These are phyloP conservation scores for Imbricaverruca yamaguchii DNA, from an alignment of 2,888 invertebrate species.

Conservation along the genomic window DNA sequence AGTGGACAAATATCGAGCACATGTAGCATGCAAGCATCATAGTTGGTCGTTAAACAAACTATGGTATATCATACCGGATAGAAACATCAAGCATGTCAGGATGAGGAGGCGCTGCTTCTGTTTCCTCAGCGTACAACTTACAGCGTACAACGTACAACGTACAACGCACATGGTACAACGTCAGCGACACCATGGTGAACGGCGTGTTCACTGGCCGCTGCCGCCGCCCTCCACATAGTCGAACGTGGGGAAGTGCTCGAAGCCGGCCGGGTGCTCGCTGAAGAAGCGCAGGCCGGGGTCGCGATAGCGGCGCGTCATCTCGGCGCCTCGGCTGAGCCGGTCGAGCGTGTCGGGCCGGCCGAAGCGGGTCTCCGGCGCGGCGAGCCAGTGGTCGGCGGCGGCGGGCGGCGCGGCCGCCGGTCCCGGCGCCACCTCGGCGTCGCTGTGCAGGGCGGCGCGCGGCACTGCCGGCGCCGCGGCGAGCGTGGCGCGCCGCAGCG, in stretches of 20 bases:
- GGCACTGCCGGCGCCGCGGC: not conserved
- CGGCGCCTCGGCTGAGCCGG: not conserved
- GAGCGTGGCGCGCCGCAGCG: not conserved
- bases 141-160: too few species aligned
- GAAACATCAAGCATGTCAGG: too few species aligned
- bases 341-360: not conserved
- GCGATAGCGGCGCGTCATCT: not conserved
- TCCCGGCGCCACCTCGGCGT: not conserved
- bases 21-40: too few species aligned
- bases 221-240: not conserved
- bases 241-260: constrained; percentile 7
- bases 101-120: too few species aligned
- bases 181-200: too few species aligned
- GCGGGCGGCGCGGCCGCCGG: not conserved
- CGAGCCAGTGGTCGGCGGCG: not conserved
- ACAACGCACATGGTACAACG: too few species aligned
- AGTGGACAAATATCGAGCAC: too few species aligned
- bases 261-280: not conserved
- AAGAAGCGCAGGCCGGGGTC: not conserved
- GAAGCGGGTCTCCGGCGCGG: not conserved
- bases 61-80: too few species aligned
- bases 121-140: too few species aligned
- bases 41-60: too few species aligned
- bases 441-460: not conserved
- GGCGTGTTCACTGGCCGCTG: not conserved